These are phyloP conservation scores for Denticeps clupeoides DNA, from an alignment of 2,797 vertebrate species.

Conservation along the genomic window DNA sequence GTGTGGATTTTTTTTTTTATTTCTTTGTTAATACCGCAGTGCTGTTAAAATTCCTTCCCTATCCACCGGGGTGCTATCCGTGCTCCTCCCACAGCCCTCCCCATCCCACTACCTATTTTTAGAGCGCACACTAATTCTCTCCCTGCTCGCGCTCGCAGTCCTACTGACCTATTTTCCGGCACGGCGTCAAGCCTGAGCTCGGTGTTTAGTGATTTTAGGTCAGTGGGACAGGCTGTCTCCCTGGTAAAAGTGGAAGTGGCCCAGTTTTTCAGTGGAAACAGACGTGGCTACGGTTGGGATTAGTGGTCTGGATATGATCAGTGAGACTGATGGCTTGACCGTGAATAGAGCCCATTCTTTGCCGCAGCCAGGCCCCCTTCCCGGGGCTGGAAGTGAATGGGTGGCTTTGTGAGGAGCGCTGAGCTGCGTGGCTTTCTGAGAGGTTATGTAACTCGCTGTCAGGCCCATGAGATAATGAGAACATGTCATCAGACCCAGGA, in stretches of 20 bases:
- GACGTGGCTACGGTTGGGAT: background rate
- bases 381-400: background rate
- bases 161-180: conserved; percentile 66
- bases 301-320: background rate
- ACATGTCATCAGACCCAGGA: conserved; percentile 6
- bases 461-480: conserved; percentile 7
- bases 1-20: conserved; percentile 12
- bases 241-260: background rate
- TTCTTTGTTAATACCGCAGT: conserved; percentile 29
- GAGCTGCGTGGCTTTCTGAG: background rate
- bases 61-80: conserved; percentile 38
- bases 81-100: conserved; percentile 28
- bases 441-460: conserved; percentile 35
- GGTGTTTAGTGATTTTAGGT: conserved; percentile 69
- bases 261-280: background rate
- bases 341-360: background rate
- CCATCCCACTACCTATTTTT: conserved; percentile 53
- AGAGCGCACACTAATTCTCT: conserved; percentile 52
- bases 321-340: background rate
- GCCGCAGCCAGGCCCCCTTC: background rate
- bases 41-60: conserved; percentile 47
- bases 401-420: background rate
- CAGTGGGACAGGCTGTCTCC: conserved; percentile 54
- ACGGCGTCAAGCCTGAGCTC: conserved; percentile 49
- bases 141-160: conserved; percentile 41